These are phyloP conservation scores for Macropodus opercularis DNA, from an alignment of 2,797 vertebrate species.

Conservation along the genomic window DNA sequence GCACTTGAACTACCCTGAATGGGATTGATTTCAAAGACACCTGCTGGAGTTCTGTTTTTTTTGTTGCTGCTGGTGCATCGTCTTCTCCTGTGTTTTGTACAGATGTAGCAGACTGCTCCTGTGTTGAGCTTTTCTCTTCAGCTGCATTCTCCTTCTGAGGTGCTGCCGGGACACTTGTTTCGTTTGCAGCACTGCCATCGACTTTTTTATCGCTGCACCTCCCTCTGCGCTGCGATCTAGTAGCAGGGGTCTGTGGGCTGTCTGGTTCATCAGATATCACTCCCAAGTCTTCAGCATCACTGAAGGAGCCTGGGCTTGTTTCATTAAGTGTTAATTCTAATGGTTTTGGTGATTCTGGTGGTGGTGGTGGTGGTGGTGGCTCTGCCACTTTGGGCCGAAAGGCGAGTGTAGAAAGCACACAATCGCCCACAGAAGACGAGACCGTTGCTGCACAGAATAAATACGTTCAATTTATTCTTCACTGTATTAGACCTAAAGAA, in stretches of 20 bases:
- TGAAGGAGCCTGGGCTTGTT: conserved; percentile 42
- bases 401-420: conserved; percentile 72
- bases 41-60: conserved; percentile 38
- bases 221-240: conserved; percentile 11
- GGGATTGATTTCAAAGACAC: conserved; percentile 63
- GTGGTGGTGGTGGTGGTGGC: conserved; percentile 6
- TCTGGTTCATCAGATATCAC: conserved; percentile 62
- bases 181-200: conserved; percentile 16
- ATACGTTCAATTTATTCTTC: neutral
- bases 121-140: conserved; percentile 28
- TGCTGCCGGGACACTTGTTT: neutral
- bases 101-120: conserved; percentile 1
- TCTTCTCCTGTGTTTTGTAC: conserved; percentile 5
- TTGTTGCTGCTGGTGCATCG: conserved; percentile 1
- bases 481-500: neutral
- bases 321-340: conserved; percentile 15
- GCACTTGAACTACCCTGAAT: conserved; percentile 59
- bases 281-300: conserved; percentile 62
- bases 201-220: conserved; percentile 10
- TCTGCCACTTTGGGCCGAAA: conserved; percentile 58
- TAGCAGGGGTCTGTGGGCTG: neutral
- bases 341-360: conserved; percentile 42
- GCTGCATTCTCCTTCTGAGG: neutral
- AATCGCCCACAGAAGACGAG: conserved; percentile 75
- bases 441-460: conserved; percentile 66